Evolutionary conservation across 2,888 invertebrate species (phyloP).

Genomic region (Aplocera efformata): DNA sequence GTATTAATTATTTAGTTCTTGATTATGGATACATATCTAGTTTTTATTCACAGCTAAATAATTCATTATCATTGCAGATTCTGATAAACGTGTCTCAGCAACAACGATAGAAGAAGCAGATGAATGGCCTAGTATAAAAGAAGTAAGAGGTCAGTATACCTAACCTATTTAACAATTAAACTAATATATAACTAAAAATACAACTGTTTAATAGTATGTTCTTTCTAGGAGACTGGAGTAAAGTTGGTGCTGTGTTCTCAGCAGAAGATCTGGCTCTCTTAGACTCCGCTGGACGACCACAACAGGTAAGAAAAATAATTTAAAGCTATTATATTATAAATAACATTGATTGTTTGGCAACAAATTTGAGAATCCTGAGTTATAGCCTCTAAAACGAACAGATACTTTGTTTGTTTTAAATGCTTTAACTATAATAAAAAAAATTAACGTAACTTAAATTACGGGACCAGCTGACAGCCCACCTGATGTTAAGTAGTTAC

Average conservation of each 20-base stretch:
- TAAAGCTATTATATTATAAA: too few relatives aligned
- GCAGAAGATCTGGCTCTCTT: conserved; percentile 72
- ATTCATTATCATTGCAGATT: conserved; percentile 42
- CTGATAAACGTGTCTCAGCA: conserved; percentile 52
- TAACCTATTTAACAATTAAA: neutral
- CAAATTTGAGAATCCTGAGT: too few relatives aligned
- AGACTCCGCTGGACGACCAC: conserved; percentile 63
- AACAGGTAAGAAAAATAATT: conserved; percentile 43
- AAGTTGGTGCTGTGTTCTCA: conserved; percentile 72
- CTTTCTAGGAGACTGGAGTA: conserved; percentile 64
- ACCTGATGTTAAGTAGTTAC: too few relatives aligned
- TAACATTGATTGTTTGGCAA: too few relatives aligned
- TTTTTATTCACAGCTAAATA: neutral
- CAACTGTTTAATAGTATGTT: conserved; percentile 3
- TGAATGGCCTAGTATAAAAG: conserved; percentile 73
- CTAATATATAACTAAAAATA: too few relatives aligned
- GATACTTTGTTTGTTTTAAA: too few relatives aligned
- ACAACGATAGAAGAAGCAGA: conserved; percentile 56
- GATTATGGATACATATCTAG: too few relatives aligned
- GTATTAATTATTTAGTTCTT: too few relatives aligned
- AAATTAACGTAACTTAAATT: too few relatives aligned
- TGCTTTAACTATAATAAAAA: too few relatives aligned
- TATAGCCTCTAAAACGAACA: too few relatives aligned
- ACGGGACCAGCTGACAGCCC: too few relatives aligned
- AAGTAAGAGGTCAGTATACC: conserved; percentile 59